Percentiles rank a stretch among this genome's conserved stretches.
Conservation (phyloP, 1,140 invertebrate genomes). For the Polypedilum vanderplanki region DNA sequence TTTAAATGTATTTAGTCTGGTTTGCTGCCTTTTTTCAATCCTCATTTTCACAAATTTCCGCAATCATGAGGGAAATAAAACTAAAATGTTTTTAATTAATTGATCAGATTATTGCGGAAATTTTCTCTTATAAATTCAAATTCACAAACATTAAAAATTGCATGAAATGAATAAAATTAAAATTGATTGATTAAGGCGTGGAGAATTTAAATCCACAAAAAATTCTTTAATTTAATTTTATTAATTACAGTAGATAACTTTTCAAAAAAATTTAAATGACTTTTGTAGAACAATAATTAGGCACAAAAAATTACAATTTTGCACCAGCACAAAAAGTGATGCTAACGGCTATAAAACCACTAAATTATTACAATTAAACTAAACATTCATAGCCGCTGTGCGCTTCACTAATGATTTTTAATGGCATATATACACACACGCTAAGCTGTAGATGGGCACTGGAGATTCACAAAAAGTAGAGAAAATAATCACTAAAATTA, state of each 20-base stretch:
- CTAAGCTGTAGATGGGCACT: background rate
- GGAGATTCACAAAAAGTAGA: too few species aligned
- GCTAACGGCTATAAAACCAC: background rate
- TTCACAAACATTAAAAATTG: too few species aligned
- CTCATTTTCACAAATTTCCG: conserved; percentile 29
- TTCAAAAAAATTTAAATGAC: background rate
- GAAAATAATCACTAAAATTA: too few species aligned
- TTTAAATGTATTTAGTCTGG: conserved; percentile 31
- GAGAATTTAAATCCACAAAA: too few species aligned
- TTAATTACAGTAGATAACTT: conserved; percentile 24
- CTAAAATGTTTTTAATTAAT: background rate
- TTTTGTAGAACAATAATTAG: background rate
- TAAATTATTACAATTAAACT: conserved; percentile 15
- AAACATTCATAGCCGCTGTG: background rate
- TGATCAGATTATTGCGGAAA: background rate
- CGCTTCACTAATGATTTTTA: background rate
- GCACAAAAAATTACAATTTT: background rate
- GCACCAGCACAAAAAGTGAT: background rate
- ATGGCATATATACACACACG: background rate
- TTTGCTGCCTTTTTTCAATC: too few species aligned
- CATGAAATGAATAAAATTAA: too few species aligned
- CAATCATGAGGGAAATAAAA: background rate
- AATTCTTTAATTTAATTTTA: conserved; percentile 12
- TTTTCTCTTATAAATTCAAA: background rate
- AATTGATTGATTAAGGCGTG: too few species aligned